Evolutionary conservation across 2,888 invertebrate species (phyloP).

Genomic region (Nephrotoma guestfalica): DNA sequence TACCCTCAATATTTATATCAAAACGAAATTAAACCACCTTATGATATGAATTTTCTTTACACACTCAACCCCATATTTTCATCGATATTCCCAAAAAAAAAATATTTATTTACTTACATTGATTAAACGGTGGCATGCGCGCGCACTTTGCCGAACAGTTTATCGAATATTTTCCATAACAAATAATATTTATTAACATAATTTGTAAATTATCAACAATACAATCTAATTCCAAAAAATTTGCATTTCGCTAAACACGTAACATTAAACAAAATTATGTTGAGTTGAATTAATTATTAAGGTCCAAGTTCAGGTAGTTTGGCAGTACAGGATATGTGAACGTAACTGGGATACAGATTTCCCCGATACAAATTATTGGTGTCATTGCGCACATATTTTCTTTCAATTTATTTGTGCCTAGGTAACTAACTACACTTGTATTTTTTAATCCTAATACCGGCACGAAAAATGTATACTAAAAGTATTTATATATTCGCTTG

Average conservation of each 20-base stretch:
- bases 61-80: neutral
- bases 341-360: neutral
- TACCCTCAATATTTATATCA: neutral
- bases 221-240: neutral
- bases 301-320: neutral
- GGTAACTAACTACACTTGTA: too few relatives aligned
- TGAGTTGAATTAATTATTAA: neutral
- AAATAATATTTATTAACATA: neutral
- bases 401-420: neutral
- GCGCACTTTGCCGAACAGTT: neutral
- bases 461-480: too few relatives aligned
- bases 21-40: neutral
- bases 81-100: neutral
- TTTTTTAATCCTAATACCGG: too few relatives aligned
- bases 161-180: neutral
- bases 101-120: neutral
- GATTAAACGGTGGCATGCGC: neutral
- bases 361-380: neutral
- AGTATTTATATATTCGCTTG: too few relatives aligned
- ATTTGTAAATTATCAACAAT: neutral
- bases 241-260: too few relatives aligned
- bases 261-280: neutral
- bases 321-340: neutral
- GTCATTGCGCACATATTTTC: neutral
- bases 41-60: neutral